These are phyloP conservation scores for Neodiprion lecontei DNA, from an alignment of 1,140 invertebrate species.

Conservation along the genomic window DNA sequence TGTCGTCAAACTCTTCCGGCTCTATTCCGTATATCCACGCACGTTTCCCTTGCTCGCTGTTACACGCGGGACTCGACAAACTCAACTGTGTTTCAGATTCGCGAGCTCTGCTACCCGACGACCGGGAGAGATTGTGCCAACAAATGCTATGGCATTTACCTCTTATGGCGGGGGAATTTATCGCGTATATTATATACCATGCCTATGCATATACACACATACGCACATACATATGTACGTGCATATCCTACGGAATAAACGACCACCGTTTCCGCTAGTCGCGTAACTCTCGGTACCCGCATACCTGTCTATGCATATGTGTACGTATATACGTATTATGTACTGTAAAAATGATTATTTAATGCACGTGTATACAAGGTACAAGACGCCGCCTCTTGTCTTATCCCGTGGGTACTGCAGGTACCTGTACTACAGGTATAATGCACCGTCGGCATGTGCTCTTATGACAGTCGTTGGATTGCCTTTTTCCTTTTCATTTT, in stretches of 20 bases:
- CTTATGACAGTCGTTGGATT: too few relatives aligned
- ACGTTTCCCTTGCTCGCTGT: too few relatives aligned
- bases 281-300: background rate
- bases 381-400: too few relatives aligned
- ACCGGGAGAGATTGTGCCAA: constrained; percentile 37
- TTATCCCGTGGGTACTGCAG: too few relatives aligned
- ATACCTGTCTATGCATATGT: background rate
- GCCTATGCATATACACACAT: background rate
- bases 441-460: too few relatives aligned
- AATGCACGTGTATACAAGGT: too few relatives aligned
- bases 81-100: constrained; percentile 45
- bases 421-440: too few relatives aligned
- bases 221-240: background rate
- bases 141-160: constrained; percentile 45
- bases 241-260: background rate
- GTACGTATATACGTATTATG: background rate
- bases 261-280: background rate
- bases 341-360: background rate
- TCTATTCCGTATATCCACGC: too few relatives aligned
- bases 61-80: constrained; percentile 27
- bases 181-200: constrained; percentile 10
- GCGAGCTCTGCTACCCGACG: constrained; percentile 26
- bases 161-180: constrained; percentile 41
- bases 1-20: too few relatives aligned
- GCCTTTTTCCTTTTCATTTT: too few relatives aligned